A percentile compares a stretch with the other conserved stretches of the same genome.
Conservation (phyloP, 2,113 vertebrate genomes). For the Triplophysa tibetana region DNA sequence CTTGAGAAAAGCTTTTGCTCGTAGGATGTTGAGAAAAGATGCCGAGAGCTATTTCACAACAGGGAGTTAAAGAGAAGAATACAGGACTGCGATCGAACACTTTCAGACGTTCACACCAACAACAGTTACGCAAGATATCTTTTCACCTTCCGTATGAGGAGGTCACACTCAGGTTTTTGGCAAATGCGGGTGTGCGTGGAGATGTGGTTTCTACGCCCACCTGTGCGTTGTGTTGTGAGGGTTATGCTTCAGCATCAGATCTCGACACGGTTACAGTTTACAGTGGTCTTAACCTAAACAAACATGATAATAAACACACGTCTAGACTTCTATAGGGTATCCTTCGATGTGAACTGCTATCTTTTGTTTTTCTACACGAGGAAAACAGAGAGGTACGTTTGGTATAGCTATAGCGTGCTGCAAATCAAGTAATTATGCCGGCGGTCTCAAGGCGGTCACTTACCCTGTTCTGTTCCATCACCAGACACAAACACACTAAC, state of each 20-base stretch:
- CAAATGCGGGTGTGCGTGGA: not conserved
- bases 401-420: not conserved
- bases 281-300: not conserved
- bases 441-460: conserved; percentile 33
- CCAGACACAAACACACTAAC: conserved; percentile 31
- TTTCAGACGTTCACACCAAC: not conserved
- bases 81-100: not conserved
- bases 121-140: not conserved
- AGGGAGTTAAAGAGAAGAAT: not conserved
- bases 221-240: not conserved
- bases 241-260: no score
- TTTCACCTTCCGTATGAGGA: not conserved
- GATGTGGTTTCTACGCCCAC: not conserved
- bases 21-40: conserved; percentile 19
- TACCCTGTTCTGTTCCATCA: conserved; percentile 23
- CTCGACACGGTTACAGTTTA: no score
- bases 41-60: conserved; percentile 25
- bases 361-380: not conserved
- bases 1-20: conserved; percentile 28
- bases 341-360: no score
- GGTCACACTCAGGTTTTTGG: not conserved
- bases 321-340: conserved; percentile 11
- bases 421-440: conserved; percentile 40
- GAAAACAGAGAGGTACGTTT: not conserved
- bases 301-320: not conserved